These are phyloP conservation scores for Malaclemys terrapin DNA, from an alignment of 2,113 vertebrate genomes.

Conservation along the genomic window DNA sequence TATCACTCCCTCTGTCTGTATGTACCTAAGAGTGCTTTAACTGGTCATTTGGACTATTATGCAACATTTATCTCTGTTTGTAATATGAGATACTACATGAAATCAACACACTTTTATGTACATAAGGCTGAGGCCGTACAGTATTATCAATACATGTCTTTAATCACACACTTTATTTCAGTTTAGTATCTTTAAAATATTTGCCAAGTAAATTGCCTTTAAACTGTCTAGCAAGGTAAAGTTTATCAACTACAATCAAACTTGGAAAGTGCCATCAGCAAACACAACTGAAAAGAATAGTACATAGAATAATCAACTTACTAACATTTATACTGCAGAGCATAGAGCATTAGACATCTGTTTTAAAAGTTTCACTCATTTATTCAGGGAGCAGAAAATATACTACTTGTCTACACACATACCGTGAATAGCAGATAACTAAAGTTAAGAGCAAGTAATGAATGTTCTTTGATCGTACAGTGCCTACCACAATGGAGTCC, in stretches of 20 bases:
- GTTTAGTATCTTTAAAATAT: neutral
- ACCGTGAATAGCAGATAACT: neutral
- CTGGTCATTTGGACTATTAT: neutral
- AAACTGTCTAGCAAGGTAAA: neutral
- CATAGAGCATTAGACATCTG: neutral
- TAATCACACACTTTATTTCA: neutral
- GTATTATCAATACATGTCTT: neutral
- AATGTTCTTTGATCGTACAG: neutral
- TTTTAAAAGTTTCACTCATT: neutral
- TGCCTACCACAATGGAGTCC: neutral
- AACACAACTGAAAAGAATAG: neutral
- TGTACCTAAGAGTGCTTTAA: neutral
- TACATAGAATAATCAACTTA: neutral
- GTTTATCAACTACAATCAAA: neutral
- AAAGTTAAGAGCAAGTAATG: neutral
- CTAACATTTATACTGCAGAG: neutral
- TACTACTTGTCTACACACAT: neutral
- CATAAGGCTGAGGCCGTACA: neutral
- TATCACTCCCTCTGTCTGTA: neutral
- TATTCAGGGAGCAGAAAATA: neutral
- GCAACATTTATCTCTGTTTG: neutral
- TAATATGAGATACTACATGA: neutral
- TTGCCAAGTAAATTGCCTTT: neutral
- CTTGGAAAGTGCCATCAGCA: neutral
- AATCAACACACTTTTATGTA: neutral